Evolutionary conservation across 2,888 invertebrate species (phyloP).

Genomic region (Spialia ferax): DNA sequence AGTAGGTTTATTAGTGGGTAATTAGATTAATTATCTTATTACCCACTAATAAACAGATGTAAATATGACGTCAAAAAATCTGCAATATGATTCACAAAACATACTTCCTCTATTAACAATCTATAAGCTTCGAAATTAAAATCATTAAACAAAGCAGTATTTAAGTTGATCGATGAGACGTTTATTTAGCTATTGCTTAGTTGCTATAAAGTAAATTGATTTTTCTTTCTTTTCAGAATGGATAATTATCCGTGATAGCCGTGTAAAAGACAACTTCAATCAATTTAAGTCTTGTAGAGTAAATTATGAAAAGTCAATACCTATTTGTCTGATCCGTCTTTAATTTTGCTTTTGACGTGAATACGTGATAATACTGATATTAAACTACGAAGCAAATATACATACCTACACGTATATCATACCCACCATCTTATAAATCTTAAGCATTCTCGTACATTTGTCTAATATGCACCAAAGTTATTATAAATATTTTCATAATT

Average conservation of each 20-base stretch:
- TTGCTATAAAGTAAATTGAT: too few species aligned
- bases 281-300: too few species aligned
- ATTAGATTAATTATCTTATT: background rate
- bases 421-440: background rate
- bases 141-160: background rate
- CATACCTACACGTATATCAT: too few species aligned
- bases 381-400: background rate
- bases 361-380: background rate
- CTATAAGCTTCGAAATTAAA: too few species aligned
- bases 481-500: constrained; percentile 22
- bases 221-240: too few species aligned
- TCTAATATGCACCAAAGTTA: constrained; percentile 13
- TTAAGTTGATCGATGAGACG: too few species aligned
- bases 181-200: too few species aligned
- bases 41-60: background rate
- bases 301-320: too few species aligned
- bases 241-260: too few species aligned
- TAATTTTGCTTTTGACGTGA: background rate
- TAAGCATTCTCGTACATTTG: background rate
- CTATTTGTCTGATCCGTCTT: background rate
- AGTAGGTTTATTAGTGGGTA: too few species aligned
- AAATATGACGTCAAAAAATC: constrained; percentile 10
- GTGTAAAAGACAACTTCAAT: too few species aligned
- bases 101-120: background rate
- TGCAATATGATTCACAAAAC: constrained; percentile 17